Evolutionary conservation across 2,888 invertebrate species (phyloP).

Genomic region (Tipula confusa): DNA sequence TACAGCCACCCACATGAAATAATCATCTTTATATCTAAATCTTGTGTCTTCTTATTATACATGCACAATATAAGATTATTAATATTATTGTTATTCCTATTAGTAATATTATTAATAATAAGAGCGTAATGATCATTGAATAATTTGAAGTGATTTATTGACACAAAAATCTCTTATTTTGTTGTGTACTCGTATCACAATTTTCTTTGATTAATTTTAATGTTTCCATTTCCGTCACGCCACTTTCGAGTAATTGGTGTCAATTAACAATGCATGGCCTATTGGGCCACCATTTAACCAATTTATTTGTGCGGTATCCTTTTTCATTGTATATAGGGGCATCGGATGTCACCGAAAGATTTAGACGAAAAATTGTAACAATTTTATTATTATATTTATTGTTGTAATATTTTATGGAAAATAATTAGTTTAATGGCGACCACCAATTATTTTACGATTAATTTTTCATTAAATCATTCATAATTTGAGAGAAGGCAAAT

Average conservation of each 20-base stretch:
- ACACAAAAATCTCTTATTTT: neutral
- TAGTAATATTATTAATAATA: neutral
- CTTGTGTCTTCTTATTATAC: neutral
- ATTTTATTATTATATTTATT: neutral
- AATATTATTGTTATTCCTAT: neutral
- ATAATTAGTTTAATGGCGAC: neutral
- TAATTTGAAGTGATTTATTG: constrained; percentile 20
- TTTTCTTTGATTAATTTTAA: constrained; percentile 14
- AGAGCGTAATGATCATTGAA: constrained; percentile 16
- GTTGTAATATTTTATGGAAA: neutral
- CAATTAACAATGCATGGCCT: neutral
- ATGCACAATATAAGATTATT: neutral
- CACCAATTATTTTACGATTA: neutral
- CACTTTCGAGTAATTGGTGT: neutral
- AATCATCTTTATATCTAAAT: neutral
- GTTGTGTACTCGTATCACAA: neutral
- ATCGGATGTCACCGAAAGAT: neutral
- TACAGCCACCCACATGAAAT: neutral
- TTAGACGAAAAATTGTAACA: neutral
- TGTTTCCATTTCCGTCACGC: neutral
- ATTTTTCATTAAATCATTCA: neutral
- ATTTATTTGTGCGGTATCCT: neutral
- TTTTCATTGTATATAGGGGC: neutral
- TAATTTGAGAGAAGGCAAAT: neutral
- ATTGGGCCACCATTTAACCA: neutral